Percentiles rank a stretch among this genome's conserved stretches.
phyloP scores from a whole-genome alignment of 2,888 invertebrate species.

The Tetranychus piercei region DNA sequence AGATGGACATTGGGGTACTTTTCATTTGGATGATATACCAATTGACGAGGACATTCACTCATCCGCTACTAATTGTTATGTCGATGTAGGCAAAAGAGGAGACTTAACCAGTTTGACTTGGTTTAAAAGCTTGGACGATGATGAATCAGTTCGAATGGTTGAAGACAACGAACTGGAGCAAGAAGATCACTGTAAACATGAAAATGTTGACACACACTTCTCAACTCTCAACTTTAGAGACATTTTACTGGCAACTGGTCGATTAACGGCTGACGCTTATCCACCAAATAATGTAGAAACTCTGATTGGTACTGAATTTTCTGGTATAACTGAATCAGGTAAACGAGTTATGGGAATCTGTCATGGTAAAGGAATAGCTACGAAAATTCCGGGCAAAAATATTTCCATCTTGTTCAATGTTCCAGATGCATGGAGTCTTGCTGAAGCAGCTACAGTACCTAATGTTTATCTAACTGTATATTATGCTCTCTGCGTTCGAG shows the following conservation, averaged over 20 bases:
- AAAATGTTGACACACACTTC: slow-evolving; percentile 35
- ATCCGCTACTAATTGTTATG: slow-evolving; percentile 63
- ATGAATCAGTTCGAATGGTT: slow-evolving; percentile 69
- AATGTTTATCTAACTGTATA: slow-evolving; percentile 37
- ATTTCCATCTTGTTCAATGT: slow-evolving; percentile 45
- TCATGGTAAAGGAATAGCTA: slow-evolving; percentile 35
- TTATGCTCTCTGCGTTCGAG: slow-evolving; percentile 38
- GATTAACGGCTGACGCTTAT: slow-evolving; percentile 84
- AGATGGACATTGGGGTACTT: slow-evolving; percentile 35
- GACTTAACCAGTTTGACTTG: slow-evolving; percentile 18
- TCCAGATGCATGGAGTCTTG: slow-evolving; percentile 33
- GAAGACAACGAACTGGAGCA: slow-evolving; percentile 34
- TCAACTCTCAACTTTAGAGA: slow-evolving; percentile 36
- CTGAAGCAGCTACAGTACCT: slow-evolving; percentile 35
- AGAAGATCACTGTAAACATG: neutral
- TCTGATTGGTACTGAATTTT: slow-evolving; percentile 26
- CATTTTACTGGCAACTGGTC: slow-evolving; percentile 59
- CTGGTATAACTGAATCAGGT: slow-evolving; percentile 30
- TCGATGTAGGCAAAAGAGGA: slow-evolving; percentile 74
- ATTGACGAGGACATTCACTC: neutral
- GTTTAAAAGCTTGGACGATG: slow-evolving; percentile 11
- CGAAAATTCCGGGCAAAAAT: slow-evolving; percentile 30
- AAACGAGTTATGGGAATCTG: slow-evolving; percentile 33
- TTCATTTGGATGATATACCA: neutral
- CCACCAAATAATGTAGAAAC: slow-evolving; percentile 46